Conservation (phyloP, 2,797 vertebrate genomes). For the Lateolabrax maculatus region DNA sequence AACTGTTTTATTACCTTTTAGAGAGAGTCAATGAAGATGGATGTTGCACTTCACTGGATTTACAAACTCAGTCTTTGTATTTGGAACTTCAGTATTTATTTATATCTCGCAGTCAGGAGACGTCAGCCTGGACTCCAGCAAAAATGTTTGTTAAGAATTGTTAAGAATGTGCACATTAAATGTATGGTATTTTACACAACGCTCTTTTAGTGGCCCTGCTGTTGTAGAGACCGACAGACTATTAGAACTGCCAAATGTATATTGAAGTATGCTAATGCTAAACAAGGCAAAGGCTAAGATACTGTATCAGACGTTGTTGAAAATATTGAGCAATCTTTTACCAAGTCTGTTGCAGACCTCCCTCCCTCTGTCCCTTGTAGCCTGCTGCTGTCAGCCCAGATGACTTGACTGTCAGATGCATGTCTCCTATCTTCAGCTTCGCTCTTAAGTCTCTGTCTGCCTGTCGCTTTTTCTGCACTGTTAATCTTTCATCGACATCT, state of each 20-base stretch:
- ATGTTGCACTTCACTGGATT: not conserved
- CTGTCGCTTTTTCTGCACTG: no score
- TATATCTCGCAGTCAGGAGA: not conserved
- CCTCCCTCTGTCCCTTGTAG: not conserved
- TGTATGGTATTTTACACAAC: constrained; percentile 12
- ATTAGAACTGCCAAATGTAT: not conserved
- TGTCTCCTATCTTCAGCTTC: not conserved
- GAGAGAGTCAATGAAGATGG: not conserved
- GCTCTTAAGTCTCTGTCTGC: not conserved
- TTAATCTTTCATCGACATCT: constrained; percentile 36
- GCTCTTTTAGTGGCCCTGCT: not conserved
- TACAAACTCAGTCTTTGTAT: not conserved
- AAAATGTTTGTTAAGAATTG: no score
- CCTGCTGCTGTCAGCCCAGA: constrained; percentile 38
- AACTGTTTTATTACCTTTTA: no score
- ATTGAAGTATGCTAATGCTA: not conserved
- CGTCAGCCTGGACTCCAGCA: no score
- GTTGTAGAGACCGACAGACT: not conserved
- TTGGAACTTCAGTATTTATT: not conserved
- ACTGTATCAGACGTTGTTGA: not conserved
- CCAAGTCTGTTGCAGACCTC: not conserved
- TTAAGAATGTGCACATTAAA: not conserved
- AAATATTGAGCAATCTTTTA: not conserved
- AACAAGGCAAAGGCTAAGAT: not conserved
- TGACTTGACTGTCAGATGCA: constrained; percentile 38